Evolutionary conservation across 2,888 invertebrate species (phyloP).

Genomic region (Apotomis capreana): DNA sequence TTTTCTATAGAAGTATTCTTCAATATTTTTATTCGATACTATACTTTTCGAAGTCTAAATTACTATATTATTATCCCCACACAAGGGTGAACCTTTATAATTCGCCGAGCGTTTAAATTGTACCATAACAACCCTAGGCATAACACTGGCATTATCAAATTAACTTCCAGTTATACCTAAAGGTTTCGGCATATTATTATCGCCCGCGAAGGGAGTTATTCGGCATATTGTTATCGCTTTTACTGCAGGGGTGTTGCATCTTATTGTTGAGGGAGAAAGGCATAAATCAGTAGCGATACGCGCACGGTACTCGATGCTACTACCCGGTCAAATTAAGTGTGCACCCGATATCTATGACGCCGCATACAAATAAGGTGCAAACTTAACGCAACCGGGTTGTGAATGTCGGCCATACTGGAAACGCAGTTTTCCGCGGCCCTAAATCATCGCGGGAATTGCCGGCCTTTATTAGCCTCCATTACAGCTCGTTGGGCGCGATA

Average conservation of each 20-base stretch:
- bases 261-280: conserved; percentile 34
- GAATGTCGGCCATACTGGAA: conserved; percentile 54
- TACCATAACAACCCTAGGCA: conserved; percentile 36
- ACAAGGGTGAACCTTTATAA: conserved; percentile 25
- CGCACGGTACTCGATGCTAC: conserved; percentile 45
- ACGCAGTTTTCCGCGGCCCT: conserved; percentile 58
- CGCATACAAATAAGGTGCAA: too few species aligned
- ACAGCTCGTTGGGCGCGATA: conserved; percentile 47
- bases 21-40: background rate
- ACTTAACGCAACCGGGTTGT: too few species aligned
- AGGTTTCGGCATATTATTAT: conserved; percentile 52
- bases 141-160: conserved; percentile 35
- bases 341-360: too few species aligned
- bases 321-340: too few species aligned
- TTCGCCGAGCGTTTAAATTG: conserved; percentile 36
- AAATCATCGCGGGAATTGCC: conserved; percentile 59
- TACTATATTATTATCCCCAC: conserved; percentile 23
- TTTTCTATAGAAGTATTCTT: too few species aligned
- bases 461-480: conserved; percentile 56
- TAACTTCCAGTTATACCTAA: conserved; percentile 40
- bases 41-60: conserved; percentile 17
- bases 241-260: conserved; percentile 30
- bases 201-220: conserved; percentile 54
- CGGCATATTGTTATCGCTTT: conserved; percentile 52
- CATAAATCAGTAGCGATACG: conserved; percentile 31